Percentiles rank a stretch among this genome's conserved stretches.
These are phyloP conservation scores for Thalassarche chlororhynchos DNA, from an alignment of 2,113 vertebrate genomes.

Conservation along the genomic window DNA sequence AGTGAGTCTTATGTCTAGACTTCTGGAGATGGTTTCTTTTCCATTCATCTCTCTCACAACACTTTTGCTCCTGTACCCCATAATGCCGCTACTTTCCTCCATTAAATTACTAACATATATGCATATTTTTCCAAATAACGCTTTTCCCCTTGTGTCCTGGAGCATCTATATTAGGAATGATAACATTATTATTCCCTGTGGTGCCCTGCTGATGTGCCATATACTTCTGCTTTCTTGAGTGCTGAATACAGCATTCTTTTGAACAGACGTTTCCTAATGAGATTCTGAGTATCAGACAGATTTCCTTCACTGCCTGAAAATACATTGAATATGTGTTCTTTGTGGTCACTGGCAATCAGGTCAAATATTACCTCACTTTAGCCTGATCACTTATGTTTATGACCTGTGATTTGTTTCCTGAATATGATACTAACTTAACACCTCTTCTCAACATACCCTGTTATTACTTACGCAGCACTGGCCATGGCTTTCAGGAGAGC, in stretches of 20 bases:
- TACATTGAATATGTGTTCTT: neutral
- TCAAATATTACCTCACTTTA: neutral
- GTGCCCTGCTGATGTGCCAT: neutral
- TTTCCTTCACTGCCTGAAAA: neutral
- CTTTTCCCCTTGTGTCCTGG: neutral
- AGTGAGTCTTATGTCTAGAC: neutral
- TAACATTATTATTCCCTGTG: neutral
- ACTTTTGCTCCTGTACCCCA: neutral
- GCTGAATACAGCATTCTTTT: neutral
- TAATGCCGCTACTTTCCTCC: neutral
- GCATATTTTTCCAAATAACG: neutral
- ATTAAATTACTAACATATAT: neutral
- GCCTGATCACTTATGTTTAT: neutral
- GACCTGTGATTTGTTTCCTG: neutral
- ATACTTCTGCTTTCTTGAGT: neutral
- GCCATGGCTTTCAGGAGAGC: neutral
- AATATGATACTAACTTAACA: neutral
- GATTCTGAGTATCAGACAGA: neutral
- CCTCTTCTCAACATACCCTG: neutral
- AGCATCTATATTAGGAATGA: neutral
- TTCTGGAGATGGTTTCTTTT: neutral
- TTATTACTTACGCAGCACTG: neutral
- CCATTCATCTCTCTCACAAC: neutral
- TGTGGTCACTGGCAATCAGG: neutral
- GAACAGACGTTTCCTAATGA: neutral